Conservation (phyloP, 2,888 invertebrate species). For the Orthosia gothica region DNA sequence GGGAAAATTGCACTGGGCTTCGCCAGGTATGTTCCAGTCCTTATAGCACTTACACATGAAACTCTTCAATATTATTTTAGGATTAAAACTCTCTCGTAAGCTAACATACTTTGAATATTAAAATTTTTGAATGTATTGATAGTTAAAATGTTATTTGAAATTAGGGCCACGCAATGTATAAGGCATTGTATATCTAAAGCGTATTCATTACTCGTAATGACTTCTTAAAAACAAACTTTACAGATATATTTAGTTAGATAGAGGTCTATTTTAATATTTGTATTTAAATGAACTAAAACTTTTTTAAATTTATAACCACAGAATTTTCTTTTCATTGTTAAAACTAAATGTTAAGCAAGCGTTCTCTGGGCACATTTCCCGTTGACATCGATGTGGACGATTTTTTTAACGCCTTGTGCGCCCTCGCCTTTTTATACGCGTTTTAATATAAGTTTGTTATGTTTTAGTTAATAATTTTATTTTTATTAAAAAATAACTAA, state of each 20-base stretch:
- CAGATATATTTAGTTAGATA: not conserved
- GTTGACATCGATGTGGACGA: too few species aligned
- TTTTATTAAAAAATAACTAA: too few species aligned
- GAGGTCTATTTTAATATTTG: not conserved
- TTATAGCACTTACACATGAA: not conserved
- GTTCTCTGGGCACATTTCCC: too few species aligned
- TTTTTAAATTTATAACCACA: not conserved
- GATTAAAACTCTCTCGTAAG: constrained; percentile 37
- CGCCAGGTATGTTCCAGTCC: not conserved
- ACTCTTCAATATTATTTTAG: constrained; percentile 62
- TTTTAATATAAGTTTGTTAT: too few species aligned
- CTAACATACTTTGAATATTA: constrained; percentile 29
- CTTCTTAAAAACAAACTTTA: constrained; percentile 17
- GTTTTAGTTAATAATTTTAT: too few species aligned
- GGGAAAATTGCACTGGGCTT: not conserved
- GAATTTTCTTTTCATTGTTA: not conserved
- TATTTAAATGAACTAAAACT: constrained; percentile 5
- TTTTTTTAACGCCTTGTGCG: too few species aligned
- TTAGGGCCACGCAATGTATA: not conserved
- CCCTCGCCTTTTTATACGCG: too few species aligned
- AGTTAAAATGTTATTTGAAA: constrained; percentile 28
- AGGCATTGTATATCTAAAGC: constrained; percentile 4
- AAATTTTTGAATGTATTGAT: constrained; percentile 35
- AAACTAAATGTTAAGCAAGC: too few species aligned
- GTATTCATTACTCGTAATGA: not conserved